Conservation (phyloP, 2,113 vertebrate species). For the Chinchilla lanigera region DNA sequence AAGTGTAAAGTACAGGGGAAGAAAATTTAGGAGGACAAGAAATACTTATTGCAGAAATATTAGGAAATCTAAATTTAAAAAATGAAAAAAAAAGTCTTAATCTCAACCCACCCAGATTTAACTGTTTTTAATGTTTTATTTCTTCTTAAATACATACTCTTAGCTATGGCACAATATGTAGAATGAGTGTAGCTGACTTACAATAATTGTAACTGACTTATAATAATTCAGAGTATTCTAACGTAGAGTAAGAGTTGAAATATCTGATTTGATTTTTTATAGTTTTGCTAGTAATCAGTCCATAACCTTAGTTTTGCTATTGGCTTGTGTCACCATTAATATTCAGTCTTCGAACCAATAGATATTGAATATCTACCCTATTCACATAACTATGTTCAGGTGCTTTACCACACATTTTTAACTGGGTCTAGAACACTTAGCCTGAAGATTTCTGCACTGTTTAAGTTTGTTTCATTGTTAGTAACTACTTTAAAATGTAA, state of each 20-base stretch:
- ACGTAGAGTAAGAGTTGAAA: background rate
- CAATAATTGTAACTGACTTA: background rate
- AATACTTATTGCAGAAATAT: background rate
- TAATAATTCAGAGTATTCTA: background rate
- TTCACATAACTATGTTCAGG: background rate
- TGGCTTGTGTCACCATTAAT: background rate
- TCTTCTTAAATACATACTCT: conserved; percentile 9
- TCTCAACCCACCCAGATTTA: background rate
- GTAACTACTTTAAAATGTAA: background rate
- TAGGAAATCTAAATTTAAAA: conserved; percentile 20
- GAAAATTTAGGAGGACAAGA: background rate
- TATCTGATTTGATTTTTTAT: background rate
- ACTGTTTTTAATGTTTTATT: conserved; percentile 18
- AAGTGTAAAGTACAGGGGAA: background rate
- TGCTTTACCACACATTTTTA: background rate
- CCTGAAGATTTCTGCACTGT: background rate
- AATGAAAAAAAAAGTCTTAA: background rate
- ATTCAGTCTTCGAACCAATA: background rate
- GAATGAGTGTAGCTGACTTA: background rate
- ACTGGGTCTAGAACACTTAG: background rate
- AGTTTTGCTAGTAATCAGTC: background rate
- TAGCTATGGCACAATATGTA: background rate
- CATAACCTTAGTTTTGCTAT: background rate
- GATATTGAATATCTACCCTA: background rate
- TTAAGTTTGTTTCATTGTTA: conserved; percentile 5